These are phyloP conservation scores for Ctenomys sociabilis DNA, from an alignment of 2,113 vertebrate species.

Conservation along the genomic window DNA sequence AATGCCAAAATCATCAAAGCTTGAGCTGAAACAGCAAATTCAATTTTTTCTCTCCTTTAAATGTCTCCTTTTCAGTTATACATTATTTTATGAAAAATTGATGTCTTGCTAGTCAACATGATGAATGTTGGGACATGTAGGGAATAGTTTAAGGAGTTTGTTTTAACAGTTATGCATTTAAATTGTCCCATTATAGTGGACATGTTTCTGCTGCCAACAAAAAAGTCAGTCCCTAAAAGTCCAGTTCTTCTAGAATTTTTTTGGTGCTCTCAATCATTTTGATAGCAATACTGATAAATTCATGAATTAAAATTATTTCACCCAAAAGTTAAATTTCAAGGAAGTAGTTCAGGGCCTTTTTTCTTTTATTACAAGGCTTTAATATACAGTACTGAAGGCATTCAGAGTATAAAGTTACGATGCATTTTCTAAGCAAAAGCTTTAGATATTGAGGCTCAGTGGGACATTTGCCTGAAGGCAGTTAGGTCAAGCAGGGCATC, in stretches of 20 bases:
- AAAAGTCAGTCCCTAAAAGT: constrained; percentile 75
- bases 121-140: constrained; percentile 81
- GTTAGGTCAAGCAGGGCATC: not conserved
- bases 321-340: constrained; percentile 66
- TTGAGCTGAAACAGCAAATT: constrained; percentile 55
- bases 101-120: constrained; percentile 80
- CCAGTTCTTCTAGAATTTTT: constrained; percentile 65
- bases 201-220: constrained; percentile 78
- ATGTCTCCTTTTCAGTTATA: constrained; percentile 69
- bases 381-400: constrained; percentile 47
- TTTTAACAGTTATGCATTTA: constrained; percentile 88
- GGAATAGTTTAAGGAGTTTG: constrained; percentile 81
- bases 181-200: constrained; percentile 85
- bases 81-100: constrained; percentile 84
- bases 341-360: constrained; percentile 39
- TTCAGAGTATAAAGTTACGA: constrained; percentile 65
- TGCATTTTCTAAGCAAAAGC: constrained; percentile 53
- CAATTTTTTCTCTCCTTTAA: constrained; percentile 71
- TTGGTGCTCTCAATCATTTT: constrained; percentile 72
- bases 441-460: not conserved
- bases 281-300: constrained; percentile 63
- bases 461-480: constrained; percentile 48
- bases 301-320: constrained; percentile 81
- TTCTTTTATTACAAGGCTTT: constrained; percentile 47
- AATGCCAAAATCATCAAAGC: constrained; percentile 51